Evolutionary conservation across 2,797 vertebrate genomes (phyloP), one percentile per base, ranked within the genome.

Genomic region (Nyctibius grandis): DNA sequence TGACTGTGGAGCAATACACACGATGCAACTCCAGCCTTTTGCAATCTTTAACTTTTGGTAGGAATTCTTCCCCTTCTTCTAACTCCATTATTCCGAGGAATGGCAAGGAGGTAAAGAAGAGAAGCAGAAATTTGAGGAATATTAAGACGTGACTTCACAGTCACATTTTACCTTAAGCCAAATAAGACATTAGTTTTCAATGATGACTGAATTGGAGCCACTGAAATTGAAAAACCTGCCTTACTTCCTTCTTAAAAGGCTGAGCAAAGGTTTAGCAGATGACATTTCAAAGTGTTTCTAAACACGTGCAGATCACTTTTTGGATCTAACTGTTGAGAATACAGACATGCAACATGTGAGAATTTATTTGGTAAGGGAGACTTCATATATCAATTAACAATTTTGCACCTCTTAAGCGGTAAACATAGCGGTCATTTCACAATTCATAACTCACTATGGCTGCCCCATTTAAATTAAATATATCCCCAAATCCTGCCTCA

Each of bases 401-500:
- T 94, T 96, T 95, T 93, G 78, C 91, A 93, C 77, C 90, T 95
- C 69, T 89, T 86, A 88, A 77, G 88, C 0, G 0, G 80, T 89
- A 89, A 93, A 95, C 61, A 80, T 34, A 91, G 78, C 1, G 17
- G 72, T 82, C 64, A 81, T 85, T 92, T 94, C 94, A 93, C 85
- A 95, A 95, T 95, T 95, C 91, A 72, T 94, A 92, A 91, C 42
- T 94, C 72, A 90, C 77, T 67, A 44, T 16, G 77, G 68, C 76
- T 85, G 65, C 65, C 51, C 51, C n/a, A 34, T 77, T 92, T 86
- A 95, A 95, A 96, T 94, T 91, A 88, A 94, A 95, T 74, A 90
- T 77, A 96, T 94, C 80, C 90, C 89, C 38, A 96, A 94, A 97
- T 96, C 92, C 93, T 94, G 91, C 84, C 92, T 89, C 94, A 94